These are phyloP conservation scores for Ctenodactylus gundi DNA, from an alignment of 2,113 vertebrate species.

Conservation along the genomic window DNA sequence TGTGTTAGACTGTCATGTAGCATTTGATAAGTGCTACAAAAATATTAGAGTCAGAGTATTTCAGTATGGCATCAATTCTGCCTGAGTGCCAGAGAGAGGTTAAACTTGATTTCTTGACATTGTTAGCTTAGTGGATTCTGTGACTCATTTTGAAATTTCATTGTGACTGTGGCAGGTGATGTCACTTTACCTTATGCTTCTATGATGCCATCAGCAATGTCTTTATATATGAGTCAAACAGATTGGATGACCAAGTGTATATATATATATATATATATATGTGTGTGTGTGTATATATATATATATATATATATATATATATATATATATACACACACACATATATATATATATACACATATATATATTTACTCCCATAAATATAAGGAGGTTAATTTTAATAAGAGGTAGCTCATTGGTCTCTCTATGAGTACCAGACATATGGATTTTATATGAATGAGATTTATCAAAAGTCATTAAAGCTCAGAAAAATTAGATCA, in stretches of 20 bases:
- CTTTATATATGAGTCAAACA: neutral
- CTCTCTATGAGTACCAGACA: constrained; percentile 7
- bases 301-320: too few species aligned
- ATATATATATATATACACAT: too few species aligned
- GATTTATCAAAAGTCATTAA: constrained; percentile 7
- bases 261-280: too few species aligned
- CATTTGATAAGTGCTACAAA: constrained; percentile 18
- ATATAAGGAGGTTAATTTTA: neutral
- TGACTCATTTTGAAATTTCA: neutral
- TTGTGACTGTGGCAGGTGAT: neutral
- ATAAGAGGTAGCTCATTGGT: neutral
- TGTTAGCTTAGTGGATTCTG: neutral
- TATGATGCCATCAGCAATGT: neutral
- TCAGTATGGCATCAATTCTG: neutral
- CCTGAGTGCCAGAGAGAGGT: neutral
- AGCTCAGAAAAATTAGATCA: neutral
- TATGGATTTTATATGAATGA: neutral
- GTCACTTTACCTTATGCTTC: neutral
- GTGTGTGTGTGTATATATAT: too few species aligned
- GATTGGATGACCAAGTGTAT: neutral
- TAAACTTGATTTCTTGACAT: neutral
- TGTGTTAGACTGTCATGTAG: neutral
- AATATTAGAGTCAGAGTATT: neutral
- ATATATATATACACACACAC: too few species aligned
- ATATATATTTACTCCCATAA: neutral